These are phyloP conservation scores for Aphis gossypii DNA, from an alignment of 1,140 invertebrate genomes.

Conservation along the genomic window DNA sequence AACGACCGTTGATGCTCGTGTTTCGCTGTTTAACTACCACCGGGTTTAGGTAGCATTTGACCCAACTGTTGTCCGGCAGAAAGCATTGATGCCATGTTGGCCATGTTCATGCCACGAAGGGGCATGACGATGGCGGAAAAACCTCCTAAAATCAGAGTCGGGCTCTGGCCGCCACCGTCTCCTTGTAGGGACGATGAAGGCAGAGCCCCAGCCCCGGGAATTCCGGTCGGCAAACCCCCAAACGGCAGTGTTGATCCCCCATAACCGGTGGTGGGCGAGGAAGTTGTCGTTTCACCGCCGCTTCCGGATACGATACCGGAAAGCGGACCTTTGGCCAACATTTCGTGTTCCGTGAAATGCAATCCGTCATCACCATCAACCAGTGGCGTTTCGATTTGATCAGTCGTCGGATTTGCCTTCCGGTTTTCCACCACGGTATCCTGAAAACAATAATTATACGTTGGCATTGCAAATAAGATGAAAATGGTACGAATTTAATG, in stretches of 20 bases:
- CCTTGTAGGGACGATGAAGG: not conserved
- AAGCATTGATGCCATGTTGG: constrained; percentile 20
- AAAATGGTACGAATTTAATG: not conserved
- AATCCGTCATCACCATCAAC: not conserved
- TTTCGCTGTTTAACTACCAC: not conserved
- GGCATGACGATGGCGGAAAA: not conserved
- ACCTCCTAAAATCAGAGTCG: not conserved
- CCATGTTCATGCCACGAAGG: not conserved
- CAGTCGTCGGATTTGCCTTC: too few species aligned
- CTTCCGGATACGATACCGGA: not conserved
- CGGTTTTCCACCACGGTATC: not conserved
- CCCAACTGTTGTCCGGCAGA: constrained; percentile 38
- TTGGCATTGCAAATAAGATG: not conserved
- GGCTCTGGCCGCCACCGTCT: not conserved
- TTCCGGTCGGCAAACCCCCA: not conserved
- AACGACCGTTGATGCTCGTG: not conserved
- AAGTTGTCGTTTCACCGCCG: not conserved
- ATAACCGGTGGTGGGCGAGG: not conserved
- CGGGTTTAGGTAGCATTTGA: constrained; percentile 6
- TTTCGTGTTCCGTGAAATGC: not conserved
- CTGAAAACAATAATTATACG: not conserved
- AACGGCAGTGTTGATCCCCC: not conserved
- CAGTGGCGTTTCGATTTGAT: not conserved
- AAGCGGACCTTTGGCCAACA: constrained; percentile 15
- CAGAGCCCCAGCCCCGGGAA: not conserved